Percentiles rank a stretch among this genome's conserved stretches.
These are phyloP conservation scores for Brevimyrus niger DNA, from an alignment of 2,113 vertebrate genomes.

Conservation along the genomic window DNA sequence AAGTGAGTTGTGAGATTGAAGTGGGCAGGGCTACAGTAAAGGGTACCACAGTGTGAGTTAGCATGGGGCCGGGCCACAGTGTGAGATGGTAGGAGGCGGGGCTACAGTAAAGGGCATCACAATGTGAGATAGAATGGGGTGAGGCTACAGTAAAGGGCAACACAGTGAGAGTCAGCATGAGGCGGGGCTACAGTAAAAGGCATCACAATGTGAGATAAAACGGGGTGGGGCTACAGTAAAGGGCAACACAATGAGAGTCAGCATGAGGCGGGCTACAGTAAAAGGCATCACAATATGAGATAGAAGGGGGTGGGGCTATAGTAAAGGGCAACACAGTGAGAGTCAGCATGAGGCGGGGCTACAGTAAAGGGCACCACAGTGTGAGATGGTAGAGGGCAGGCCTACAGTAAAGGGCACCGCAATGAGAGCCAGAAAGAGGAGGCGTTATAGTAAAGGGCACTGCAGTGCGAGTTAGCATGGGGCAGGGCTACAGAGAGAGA, in stretches of 20 bases:
- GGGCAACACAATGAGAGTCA: too few relatives aligned
- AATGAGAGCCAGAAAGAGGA: accelerated
- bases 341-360: neutral
- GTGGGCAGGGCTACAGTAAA: neutral
- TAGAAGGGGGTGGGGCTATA: neutral
- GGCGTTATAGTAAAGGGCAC: neutral
- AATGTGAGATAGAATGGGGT: neutral
- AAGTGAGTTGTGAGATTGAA: too few relatives aligned
- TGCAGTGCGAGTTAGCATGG: neutral
- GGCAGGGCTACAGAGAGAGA: too few relatives aligned
- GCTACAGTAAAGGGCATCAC: neutral
- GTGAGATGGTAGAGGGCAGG: too few relatives aligned
- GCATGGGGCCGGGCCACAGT: too few relatives aligned
- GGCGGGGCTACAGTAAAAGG: neutral
- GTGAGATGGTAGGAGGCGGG: too few relatives aligned
- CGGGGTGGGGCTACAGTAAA: neutral
- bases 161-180: too few relatives aligned
- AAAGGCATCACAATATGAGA: too few relatives aligned
- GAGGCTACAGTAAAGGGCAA: too few relatives aligned
- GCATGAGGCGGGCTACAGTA: neutral
- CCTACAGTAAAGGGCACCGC: too few relatives aligned
- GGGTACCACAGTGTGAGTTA: neutral
- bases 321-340: too few relatives aligned
- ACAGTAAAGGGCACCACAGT: neutral
- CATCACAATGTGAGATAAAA: too few relatives aligned